Percentiles rank a stretch among this genome's conserved stretches.
Conservation (phyloP, 1,140 invertebrate genomes). For the Calliphora vicina region DNA sequence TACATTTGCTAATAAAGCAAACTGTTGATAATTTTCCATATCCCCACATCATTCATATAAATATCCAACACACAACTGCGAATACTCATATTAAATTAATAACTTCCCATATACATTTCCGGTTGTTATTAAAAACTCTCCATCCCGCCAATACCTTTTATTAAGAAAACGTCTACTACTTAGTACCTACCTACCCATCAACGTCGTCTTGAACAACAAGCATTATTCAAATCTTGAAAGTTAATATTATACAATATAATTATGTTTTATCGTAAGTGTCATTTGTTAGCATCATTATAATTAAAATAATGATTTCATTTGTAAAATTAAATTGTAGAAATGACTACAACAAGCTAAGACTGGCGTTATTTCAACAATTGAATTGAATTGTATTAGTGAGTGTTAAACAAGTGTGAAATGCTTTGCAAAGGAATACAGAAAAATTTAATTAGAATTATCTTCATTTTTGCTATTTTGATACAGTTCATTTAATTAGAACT, state of each 20-base stretch:
- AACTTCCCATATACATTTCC: no score
- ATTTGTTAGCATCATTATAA: conserved; percentile 1
- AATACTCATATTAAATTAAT: no score
- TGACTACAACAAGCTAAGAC: no score
- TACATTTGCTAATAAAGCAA: no score
- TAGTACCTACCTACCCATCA: no score
- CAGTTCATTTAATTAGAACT: neutral
- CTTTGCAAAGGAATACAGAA: neutral
- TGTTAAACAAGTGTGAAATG: conserved; percentile 19
- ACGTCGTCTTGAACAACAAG: neutral
- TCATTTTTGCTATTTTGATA: neutral
- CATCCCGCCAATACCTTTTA: no score
- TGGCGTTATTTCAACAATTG: neutral
- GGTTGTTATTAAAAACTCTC: no score
- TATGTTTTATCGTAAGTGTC: neutral
- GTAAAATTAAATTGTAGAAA: neutral
- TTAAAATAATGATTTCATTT: neutral
- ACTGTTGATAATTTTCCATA: no score
- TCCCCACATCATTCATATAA: no score
- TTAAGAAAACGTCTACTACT: no score
- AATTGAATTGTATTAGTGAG: neutral
- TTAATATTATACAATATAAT: conserved; percentile 3
- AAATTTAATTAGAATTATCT: neutral
- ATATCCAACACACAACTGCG: no score
- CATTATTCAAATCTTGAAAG: neutral